Conservation (phyloP, 2,797 vertebrate genomes). For the Limosa lapponica region DNA sequence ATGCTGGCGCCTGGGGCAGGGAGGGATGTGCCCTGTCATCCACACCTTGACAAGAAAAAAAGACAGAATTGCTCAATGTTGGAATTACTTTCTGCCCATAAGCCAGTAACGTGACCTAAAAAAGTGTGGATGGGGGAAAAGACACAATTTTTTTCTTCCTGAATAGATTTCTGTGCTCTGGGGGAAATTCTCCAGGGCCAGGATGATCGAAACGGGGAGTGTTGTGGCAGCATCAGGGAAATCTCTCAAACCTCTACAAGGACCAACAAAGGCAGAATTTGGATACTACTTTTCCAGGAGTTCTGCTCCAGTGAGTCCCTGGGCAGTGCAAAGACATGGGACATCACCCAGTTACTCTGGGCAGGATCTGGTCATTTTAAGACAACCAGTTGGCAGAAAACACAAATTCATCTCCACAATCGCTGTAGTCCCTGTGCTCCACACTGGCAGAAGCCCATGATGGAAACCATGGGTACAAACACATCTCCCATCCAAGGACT, state of each 20-base stretch:
- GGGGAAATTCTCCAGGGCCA: background rate
- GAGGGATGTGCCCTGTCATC: too few species aligned
- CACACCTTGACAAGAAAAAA: background rate
- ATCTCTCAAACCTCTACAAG: background rate
- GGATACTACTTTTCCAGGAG: too few species aligned
- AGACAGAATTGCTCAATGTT: background rate
- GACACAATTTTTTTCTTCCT: background rate
- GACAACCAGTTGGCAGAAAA: background rate
- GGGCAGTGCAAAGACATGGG: fast-evolving
- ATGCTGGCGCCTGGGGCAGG: background rate
- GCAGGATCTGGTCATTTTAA: background rate
- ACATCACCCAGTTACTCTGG: too few species aligned
- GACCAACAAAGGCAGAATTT: background rate
- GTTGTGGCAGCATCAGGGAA: background rate
- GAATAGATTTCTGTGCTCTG: background rate
- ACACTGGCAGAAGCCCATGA: background rate
- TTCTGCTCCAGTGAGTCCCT: background rate
- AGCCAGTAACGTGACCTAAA: background rate
- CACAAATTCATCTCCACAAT: fast-evolving
- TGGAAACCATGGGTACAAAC: background rate
- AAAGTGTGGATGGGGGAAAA: background rate
- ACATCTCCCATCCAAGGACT: fast-evolving
- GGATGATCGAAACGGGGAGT: fast-evolving
- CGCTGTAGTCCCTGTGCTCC: background rate
- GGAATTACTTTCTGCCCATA: background rate